Evolutionary conservation across 2,888 invertebrate species (phyloP), one percentile per base, ranked within the genome.

Genomic region (Monochamus alternatus): DNA sequence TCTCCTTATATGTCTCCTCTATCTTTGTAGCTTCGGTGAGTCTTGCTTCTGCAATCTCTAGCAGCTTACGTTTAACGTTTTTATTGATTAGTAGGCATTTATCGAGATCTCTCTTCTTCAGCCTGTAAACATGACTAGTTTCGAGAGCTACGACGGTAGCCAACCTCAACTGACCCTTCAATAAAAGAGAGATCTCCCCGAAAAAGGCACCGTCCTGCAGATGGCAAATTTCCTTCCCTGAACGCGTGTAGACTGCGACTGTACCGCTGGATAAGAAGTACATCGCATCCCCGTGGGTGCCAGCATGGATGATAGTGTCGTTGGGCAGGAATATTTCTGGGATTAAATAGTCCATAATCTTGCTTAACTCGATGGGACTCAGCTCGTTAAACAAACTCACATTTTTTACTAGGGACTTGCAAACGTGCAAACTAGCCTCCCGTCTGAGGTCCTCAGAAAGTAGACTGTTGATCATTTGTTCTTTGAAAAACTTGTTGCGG

Each of bases 71-170:
- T 8, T 69, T 80, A 1, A 82, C 63, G 3, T 62, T 68, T 7
- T 75, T 69, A 72, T 81, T 78, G 5, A 64, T 75, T 47, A 76
- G 71, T 59, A 85, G 81, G 55, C 77, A 79, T 14, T 83, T 86
- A 3, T 88, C 87, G 79, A 93, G 93, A 80, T 92, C 89, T 14
- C 86, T 87, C 5, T 89, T 89, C 65, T 91, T 90, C 5, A 93
- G 87, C 1, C 91, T 88, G 83, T 92, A 93, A 12, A 93, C 88
- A 81, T 92, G 91, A 66, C 92, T 92, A 52, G 91, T 91, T 81
- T 92, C 92, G n/a, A 92, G 89, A 0, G 93, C 92, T 4, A 93
- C 88, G 0, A 92, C 90, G n/a, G 91, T 92, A 0, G 91, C 91
- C 0, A 91, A 89, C 55, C 92, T 88, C 75, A 91, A 90, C 69